Evolutionary conservation across 1,140 invertebrate species (phyloP).

Genomic region (Drosophila neocordata): DNA sequence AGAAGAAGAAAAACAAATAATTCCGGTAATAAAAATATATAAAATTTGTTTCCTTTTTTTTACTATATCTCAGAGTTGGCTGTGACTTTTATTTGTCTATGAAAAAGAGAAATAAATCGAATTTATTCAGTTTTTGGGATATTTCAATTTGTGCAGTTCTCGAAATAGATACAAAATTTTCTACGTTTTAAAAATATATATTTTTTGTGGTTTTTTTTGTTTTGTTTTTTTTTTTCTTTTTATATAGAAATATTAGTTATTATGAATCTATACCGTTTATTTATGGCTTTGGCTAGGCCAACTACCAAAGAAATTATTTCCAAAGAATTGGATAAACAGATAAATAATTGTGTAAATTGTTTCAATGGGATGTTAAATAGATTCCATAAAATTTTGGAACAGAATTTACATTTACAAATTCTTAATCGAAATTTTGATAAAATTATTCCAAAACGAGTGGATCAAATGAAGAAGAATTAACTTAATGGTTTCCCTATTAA

Average conservation of each 20-base stretch:
- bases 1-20: slow-evolving; percentile 22
- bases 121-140: background rate
- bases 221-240: background rate
- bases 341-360: background rate
- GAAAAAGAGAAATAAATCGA: too few relatives aligned
- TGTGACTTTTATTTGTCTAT: background rate
- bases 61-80: too few relatives aligned
- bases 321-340: background rate
- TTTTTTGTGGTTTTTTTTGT: background rate
- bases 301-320: background rate
- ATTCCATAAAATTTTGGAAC: background rate
- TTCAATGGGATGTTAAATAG: background rate
- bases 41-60: too few relatives aligned
- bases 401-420: background rate
- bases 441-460: background rate
- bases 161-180: background rate
- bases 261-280: background rate
- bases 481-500: too few relatives aligned
- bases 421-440: background rate
- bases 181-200: background rate
- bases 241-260: background rate
- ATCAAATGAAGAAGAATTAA: background rate
- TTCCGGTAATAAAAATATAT: slow-evolving; percentile 28
- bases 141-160: background rate
- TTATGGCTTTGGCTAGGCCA: background rate